A percentile compares a stretch with the other conserved stretches of the same genome.
These are phyloP conservation scores for Crotophaga sulcirostris DNA, from an alignment of 2,113 vertebrate genomes.

Conservation along the genomic window DNA sequence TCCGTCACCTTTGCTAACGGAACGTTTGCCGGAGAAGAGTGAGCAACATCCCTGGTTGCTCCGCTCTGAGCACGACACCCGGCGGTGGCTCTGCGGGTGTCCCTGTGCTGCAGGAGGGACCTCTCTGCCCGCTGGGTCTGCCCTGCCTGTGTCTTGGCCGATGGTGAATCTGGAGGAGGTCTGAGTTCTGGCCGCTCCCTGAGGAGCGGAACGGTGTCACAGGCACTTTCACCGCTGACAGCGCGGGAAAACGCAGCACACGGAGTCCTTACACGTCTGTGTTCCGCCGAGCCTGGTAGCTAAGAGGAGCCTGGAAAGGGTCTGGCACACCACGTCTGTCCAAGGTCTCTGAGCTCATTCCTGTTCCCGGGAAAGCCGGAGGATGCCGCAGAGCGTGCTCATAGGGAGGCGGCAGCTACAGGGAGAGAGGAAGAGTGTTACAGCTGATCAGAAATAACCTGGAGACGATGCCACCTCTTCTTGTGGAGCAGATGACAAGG, in stretches of 20 bases:
- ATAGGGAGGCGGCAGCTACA: constrained; percentile 73
- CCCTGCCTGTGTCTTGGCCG: not conserved
- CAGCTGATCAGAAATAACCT: not conserved
- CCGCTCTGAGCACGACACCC: accelerated
- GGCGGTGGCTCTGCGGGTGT: accelerated
- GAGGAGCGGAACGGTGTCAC: not conserved
- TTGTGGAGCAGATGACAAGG: not conserved
- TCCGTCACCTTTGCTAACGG: not conserved
- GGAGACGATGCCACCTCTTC: not conserved
- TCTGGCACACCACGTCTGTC: not conserved
- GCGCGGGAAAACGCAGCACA: not conserved
- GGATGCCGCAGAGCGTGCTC: constrained; percentile 70
- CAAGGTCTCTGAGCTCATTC: not conserved
- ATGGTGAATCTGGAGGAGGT: not conserved
- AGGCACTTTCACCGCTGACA: not conserved
- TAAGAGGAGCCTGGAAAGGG: not conserved
- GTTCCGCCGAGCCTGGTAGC: constrained; percentile 14
- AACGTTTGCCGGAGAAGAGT: not conserved
- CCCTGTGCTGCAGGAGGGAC: not conserved
- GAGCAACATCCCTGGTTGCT: accelerated
- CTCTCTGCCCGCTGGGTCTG: not conserved
- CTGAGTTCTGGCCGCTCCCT: not conserved
- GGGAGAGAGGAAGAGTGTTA: constrained; percentile 1
- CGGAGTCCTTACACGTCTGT: not conserved
- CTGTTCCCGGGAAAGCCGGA: constrained; percentile 34